Evolutionary conservation across 2,888 invertebrate species (phyloP).

Genomic region (Cosmia trapezina): DNA sequence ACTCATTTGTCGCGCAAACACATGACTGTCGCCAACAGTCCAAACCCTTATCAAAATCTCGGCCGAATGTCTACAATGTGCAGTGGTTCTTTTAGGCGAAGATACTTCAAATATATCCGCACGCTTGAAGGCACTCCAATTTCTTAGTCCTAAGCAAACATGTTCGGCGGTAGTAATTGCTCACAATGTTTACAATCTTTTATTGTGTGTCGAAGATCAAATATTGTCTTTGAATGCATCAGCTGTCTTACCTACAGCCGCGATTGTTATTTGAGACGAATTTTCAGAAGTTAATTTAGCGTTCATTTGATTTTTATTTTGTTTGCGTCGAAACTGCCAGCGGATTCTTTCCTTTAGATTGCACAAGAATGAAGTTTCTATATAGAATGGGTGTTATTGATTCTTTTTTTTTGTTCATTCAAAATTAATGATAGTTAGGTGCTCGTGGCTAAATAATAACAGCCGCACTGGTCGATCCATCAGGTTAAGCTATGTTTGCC

Average conservation of each 20-base stretch:
- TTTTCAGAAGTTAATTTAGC: slow-evolving; percentile 84
- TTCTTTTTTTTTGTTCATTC: neutral
- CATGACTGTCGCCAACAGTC: slow-evolving; percentile 47
- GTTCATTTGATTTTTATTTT: slow-evolving; percentile 80
- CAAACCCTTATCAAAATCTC: slow-evolving; percentile 59
- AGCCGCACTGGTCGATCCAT: too few species aligned
- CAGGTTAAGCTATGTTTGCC: too few species aligned
- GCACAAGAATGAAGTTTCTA: slow-evolving; percentile 45
- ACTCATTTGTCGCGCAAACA: slow-evolving; percentile 41
- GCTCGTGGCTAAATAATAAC: too few species aligned
- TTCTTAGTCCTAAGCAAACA: slow-evolving; percentile 90
- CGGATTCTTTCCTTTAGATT: slow-evolving; percentile 53
- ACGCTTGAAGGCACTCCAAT: slow-evolving; percentile 89
- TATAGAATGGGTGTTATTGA: slow-evolving; percentile 1
- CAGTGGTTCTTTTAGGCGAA: slow-evolving; percentile 59
- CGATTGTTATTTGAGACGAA: slow-evolving; percentile 78
- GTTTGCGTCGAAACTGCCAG: slow-evolving; percentile 60
- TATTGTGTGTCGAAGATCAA: slow-evolving; percentile 89
- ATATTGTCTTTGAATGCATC: slow-evolving; percentile 89
- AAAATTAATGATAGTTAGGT: too few species aligned
- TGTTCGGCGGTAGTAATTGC: slow-evolving; percentile 89
- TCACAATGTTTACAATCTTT: slow-evolving; percentile 88
- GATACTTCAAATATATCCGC: slow-evolving; percentile 87
- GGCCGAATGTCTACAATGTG: slow-evolving; percentile 51
- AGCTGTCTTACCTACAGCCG: slow-evolving; percentile 87